A percentile compares a stretch with the other conserved stretches of the same genome.
Conservation (phyloP, 2,888 invertebrate species). For the Chymomyza procnemis region DNA sequence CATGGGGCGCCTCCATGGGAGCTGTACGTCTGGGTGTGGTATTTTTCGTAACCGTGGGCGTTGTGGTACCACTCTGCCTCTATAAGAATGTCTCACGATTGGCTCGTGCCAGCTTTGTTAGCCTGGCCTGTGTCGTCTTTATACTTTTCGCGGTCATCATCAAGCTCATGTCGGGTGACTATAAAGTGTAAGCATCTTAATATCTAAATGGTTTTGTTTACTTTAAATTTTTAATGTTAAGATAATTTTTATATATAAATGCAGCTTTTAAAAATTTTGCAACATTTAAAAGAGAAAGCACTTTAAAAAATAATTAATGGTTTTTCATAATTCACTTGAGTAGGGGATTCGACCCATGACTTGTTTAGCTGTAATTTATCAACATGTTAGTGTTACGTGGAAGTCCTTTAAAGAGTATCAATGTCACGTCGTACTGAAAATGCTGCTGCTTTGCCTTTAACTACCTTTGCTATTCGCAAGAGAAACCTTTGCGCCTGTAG, state of each 20-base stretch:
- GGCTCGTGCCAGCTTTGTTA: constrained; percentile 78
- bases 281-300: too few relatives aligned
- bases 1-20: constrained; percentile 78
- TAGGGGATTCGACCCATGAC: too few relatives aligned
- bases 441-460: background rate
- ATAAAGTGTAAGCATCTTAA: constrained; percentile 83
- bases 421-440: background rate
- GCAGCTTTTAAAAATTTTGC: too few relatives aligned
- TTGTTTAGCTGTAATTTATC: background rate
- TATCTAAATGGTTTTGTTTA: background rate
- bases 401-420: background rate
- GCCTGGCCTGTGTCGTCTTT: constrained; percentile 85
- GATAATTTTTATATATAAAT: too few relatives aligned
- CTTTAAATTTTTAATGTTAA: too few relatives aligned
- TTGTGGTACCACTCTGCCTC: constrained; percentile 88
- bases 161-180: constrained; percentile 78
- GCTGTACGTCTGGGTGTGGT: constrained; percentile 81
- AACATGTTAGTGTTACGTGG: too few relatives aligned
- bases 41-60: constrained; percentile 84
- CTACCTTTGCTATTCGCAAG: background rate
- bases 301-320: too few relatives aligned
- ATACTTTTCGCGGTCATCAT: constrained; percentile 84
- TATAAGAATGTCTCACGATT: constrained; percentile 84
- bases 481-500: background rate
- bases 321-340: too few relatives aligned